Evolutionary conservation across 2,888 invertebrate species (phyloP), one percentile per base, ranked within the genome.

Genomic region (Melanostoma scalare): DNA sequence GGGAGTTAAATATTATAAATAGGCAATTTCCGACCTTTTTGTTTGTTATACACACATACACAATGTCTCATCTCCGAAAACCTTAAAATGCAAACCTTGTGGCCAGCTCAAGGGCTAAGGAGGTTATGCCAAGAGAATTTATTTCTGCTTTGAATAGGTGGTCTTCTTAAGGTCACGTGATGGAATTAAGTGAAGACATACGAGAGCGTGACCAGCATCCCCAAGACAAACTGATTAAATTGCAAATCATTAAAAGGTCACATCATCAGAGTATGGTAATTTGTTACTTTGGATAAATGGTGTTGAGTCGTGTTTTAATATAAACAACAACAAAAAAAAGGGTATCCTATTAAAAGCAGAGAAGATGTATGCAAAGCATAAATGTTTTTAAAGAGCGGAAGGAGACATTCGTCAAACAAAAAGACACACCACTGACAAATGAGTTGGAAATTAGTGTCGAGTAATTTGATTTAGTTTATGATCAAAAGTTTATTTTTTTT

Each of bases 1-100:
- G 46, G 53, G 67, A 30, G 38, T 77, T 69, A 76, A 81, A 81
- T 76, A 76, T 81, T 81, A 81, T 76, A 76, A 81, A 76, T 81
- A 72, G 81, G 60, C 76, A 76, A 72, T 67, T 76, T 76, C 76
- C 76, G 71, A 65, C 44, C 76, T 71, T 67, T 65, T 72, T 65
- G 53, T 44, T 71, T 56, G 20, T 20, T 20, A 20, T 35, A 42
- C 1, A 42, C n/a, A 38, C 52, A 48, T 60, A 40, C 55, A 36
- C 67, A 4, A 3, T 56, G 20, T 20, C 20, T 20, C 20, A 20
- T 20, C 20, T 20, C 20, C 20, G 42, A 6, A 33, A 8, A 53
- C 53, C 58, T 67, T 69, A 48, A 65, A 71, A 63, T 31, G 52
- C 60, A 53, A 53, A 76, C 48, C 36, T 48, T 50, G 48, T 58